Percentiles rank a stretch among this genome's conserved stretches.
phyloP scores from a whole-genome alignment of 2,888 invertebrate genomes.

The Podabrus alpinus region DNA sequence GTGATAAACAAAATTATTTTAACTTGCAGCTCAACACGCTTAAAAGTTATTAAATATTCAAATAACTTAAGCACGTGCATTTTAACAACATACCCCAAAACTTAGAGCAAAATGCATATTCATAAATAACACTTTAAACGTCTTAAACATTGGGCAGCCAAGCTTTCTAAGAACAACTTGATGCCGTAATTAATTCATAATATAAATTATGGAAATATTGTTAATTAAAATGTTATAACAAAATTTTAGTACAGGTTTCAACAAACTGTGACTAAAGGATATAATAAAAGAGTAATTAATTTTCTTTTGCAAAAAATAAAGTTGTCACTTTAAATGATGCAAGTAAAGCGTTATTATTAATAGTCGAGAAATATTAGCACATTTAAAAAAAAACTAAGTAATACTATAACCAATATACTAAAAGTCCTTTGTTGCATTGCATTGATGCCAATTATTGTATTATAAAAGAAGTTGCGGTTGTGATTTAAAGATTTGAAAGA shows the following conservation, averaged over 20 bases:
- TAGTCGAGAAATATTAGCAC: neutral
- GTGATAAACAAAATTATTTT: neutral
- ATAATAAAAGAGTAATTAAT: neutral
- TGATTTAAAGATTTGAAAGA: neutral
- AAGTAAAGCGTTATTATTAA: neutral
- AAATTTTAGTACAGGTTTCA: conserved; percentile 1
- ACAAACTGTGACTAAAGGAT: neutral
- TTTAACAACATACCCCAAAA: conserved; percentile 12
- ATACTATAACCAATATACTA: too few species aligned
- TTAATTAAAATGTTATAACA: conserved; percentile 1
- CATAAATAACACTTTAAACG: conserved; percentile 20
- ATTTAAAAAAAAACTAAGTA: neutral
- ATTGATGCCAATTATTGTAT: too few species aligned
- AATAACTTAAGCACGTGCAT: conserved; percentile 19
- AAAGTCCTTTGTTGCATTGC: too few species aligned
- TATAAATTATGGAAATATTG: conserved; percentile 8
- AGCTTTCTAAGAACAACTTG: neutral
- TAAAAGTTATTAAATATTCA: conserved; percentile 14
- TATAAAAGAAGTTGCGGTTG: too few species aligned
- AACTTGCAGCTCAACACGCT: conserved; percentile 1
- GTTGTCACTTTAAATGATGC: neutral
- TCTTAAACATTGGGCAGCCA: conserved; percentile 10
- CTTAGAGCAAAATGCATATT: conserved; percentile 20
- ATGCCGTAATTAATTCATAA: conserved; percentile 9
- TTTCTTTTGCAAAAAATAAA: neutral